phyloP scores from a whole-genome alignment of 1,140 invertebrate species.

The Elysia chlorotica region DNA sequence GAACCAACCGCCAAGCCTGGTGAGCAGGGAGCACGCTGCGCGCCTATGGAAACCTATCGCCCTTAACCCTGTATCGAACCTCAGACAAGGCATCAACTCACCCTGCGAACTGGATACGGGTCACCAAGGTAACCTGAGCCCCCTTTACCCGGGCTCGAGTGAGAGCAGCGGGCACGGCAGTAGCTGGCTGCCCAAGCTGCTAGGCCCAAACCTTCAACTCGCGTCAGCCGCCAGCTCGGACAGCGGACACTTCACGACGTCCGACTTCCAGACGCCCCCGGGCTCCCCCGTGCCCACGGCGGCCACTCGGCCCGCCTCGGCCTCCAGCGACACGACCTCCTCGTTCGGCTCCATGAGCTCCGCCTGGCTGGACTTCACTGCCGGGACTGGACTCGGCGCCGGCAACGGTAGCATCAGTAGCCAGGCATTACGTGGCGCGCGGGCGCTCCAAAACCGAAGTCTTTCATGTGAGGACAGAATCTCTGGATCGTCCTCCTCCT shows the following conservation, averaged over 20 bases:
- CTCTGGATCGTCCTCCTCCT: slow-evolving; percentile 32
- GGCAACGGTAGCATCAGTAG: too few relatives aligned
- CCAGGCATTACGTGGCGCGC: slow-evolving; percentile 20
- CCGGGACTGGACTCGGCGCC: too few relatives aligned
- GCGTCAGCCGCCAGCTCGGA: slow-evolving; percentile 23
- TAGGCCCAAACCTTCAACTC: neutral
- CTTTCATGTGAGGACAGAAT: slow-evolving; percentile 56
- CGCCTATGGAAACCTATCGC: slow-evolving; percentile 44
- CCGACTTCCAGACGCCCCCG: slow-evolving; percentile 44
- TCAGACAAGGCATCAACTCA: neutral
- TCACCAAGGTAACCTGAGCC: slow-evolving; percentile 14
- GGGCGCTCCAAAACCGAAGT: slow-evolving; percentile 50
- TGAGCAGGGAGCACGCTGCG: slow-evolving; percentile 27
- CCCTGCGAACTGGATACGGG: too few relatives aligned
- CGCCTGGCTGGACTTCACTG: slow-evolving; percentile 33
- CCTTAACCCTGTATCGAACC: slow-evolving; percentile 28
- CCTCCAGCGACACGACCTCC: slow-evolving; percentile 35
- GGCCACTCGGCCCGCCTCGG: slow-evolving; percentile 53
- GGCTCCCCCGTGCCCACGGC: slow-evolving; percentile 52
- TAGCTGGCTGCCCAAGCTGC: slow-evolving; percentile 19
- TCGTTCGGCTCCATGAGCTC: slow-evolving; percentile 35
- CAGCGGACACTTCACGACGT: slow-evolving; percentile 41
- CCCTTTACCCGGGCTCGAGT: neutral
- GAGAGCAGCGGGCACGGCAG: neutral
- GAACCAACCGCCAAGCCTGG: slow-evolving; percentile 34